Evolutionary conservation across 2,888 invertebrate species (phyloP).

Genomic region (Drosophila nr. perissopoda): DNA sequence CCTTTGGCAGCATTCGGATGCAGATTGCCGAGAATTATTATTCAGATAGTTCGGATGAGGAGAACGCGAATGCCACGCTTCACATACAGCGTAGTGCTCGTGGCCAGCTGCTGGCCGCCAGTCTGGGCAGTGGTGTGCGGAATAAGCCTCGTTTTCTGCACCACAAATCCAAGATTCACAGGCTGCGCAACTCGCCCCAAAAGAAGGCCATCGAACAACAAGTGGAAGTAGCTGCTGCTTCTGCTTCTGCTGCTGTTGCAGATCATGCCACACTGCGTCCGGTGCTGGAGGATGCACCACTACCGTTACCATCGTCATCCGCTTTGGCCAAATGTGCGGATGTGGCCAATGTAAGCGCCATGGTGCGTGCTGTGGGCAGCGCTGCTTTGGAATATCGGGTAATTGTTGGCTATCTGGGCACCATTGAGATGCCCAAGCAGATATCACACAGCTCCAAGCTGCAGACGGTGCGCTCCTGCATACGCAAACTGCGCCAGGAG

Average conservation of each 20-base stretch:
- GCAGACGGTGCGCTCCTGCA: constrained; percentile 93
- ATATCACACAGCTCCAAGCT: constrained; percentile 90
- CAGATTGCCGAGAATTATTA: constrained; percentile 95
- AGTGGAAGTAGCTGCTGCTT: constrained; percentile 7
- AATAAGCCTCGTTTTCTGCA: constrained; percentile 85
- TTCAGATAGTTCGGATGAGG: constrained; percentile 94
- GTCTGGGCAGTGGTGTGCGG: constrained; percentile 55
- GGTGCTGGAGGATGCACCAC: constrained; percentile 82
- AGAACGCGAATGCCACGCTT: constrained; percentile 85
- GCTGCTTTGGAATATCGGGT: constrained; percentile 91
- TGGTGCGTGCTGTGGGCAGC: constrained; percentile 82
- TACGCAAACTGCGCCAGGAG: constrained; percentile 94
- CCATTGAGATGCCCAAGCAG: constrained; percentile 97
- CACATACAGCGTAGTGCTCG: constrained; percentile 56
- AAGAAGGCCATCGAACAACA: constrained; percentile 72
- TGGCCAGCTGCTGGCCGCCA: constrained; percentile 63
- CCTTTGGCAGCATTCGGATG: constrained; percentile 92
- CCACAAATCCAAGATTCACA: constrained; percentile 86
- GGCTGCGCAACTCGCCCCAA: constrained; percentile 87
- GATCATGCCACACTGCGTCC: constrained; percentile 73
- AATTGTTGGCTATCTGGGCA: constrained; percentile 97
- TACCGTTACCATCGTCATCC: constrained; percentile 21
- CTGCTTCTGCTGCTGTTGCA: constrained; percentile 10
- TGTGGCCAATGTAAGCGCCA: constrained; percentile 85
- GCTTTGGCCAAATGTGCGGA: constrained; percentile 76